Conservation (phyloP, 2,888 invertebrate genomes). For the Dusona sp. region DNA sequence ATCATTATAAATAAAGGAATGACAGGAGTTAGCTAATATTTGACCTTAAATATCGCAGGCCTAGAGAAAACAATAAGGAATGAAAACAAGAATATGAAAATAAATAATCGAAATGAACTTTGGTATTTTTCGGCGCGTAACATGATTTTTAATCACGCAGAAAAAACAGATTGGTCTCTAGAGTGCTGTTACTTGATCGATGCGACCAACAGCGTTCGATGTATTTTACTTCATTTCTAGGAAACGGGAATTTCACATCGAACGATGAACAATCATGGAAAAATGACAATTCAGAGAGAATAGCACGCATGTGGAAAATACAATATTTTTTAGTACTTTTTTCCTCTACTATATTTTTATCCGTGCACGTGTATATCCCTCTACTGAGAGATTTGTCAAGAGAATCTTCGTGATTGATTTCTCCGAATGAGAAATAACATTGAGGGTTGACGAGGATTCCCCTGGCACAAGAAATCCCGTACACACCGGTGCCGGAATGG, state of each 20-base stretch:
- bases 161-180: slow-evolving; percentile 29
- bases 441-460: slow-evolving; percentile 61
- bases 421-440: slow-evolving; percentile 54
- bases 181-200: slow-evolving; percentile 37
- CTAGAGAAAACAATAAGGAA: not conserved
- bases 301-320: slow-evolving; percentile 41
- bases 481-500: slow-evolving; percentile 63
- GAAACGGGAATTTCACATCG: slow-evolving; percentile 4
- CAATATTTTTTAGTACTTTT: slow-evolving; percentile 44
- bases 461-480: slow-evolving; percentile 64
- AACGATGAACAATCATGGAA: slow-evolving; percentile 46
- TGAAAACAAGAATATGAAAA: not conserved
- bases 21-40: not conserved
- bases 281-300: slow-evolving; percentile 37
- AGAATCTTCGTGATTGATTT: slow-evolving; percentile 63
- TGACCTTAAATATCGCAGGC: not conserved
- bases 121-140: slow-evolving; percentile 16
- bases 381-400: slow-evolving; percentile 31
- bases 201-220: slow-evolving; percentile 18
- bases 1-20: not conserved
- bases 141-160: slow-evolving; percentile 28
- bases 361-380: not conserved
- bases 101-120: not conserved
- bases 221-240: slow-evolving; percentile 9
- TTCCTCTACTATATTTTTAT: slow-evolving; percentile 3